Base-by-base conservation (phyloP, 2,797 vertebrate genomes). In the Hozukius guyotensis region DNA sequence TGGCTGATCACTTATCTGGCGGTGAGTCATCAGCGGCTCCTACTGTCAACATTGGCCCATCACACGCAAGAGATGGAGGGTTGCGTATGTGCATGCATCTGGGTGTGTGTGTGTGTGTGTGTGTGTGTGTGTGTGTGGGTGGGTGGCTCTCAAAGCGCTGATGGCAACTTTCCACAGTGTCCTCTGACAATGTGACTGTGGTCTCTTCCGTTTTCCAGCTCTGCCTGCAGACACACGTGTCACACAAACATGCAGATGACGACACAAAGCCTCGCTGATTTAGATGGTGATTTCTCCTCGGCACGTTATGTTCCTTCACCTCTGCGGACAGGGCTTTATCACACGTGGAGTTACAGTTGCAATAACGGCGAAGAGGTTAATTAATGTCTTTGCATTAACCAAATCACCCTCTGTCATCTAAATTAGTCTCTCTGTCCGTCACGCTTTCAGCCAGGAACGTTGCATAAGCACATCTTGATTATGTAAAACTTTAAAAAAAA, bases 11-110 rank as follows among this genome's bases (percentile, higher is more conserved):
- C 81, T 91, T 87, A 76, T 75, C 75, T 64, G 66, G 8, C 2
- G 27, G 69, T 88, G 85, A 93, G 84, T 94, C 89, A 93, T 87
- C 74, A 60, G 68, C 29, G 31, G 78, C 67, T 80, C 55, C 77
- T 38, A 53, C 62, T 80, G 88, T 91, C 89, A 91, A 87, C 86
- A 72, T 25, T 2, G 24, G 38, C 34, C 72, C 65, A 75, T 77
- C 80, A 70, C 60, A 72, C 3, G 8, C 24, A 63, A 31, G 57
- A 36, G 71, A 6, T 11, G 32, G 27, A 84, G 53, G 80, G 63
- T 36, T 67, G 71, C 13, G 10, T 64, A 49, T 42, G 56, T 53
- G 76, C 38, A n/a, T 73, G 61, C 27, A 79, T 86, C 70, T 88
- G 86, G 24, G 75, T 56, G 46, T 72, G 46, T 84, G 83, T 53